Evolutionary conservation across 2,113 vertebrate species (phyloP).

Genomic region (Alexandromys fortis): DNA sequence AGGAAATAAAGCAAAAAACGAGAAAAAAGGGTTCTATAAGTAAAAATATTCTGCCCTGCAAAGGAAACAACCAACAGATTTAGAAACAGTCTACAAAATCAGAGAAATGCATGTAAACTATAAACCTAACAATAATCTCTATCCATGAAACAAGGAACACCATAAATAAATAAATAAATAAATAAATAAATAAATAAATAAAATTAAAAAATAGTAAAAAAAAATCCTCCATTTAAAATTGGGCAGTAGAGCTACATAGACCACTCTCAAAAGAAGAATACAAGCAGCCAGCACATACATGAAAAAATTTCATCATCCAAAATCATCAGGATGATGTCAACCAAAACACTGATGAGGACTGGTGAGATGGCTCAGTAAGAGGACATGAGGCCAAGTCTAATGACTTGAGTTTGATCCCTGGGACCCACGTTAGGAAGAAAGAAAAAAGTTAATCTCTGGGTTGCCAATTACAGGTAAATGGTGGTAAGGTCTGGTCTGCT

Average conservation of each 20-base stretch:
- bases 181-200: background rate
- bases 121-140: background rate
- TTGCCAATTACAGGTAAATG: background rate
- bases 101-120: background rate
- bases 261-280: background rate
- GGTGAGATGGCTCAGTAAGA: background rate
- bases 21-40: background rate
- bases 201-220: background rate
- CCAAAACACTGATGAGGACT: background rate
- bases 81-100: background rate
- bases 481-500: background rate
- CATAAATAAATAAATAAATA: background rate
- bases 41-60: background rate
- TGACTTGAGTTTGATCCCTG: background rate
- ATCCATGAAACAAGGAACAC: background rate
- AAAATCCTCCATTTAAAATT: background rate
- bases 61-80: background rate
- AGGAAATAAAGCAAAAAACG: background rate
- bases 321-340: background rate
- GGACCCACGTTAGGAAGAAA: background rate
- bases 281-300: background rate
- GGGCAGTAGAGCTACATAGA: background rate
- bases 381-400: background rate
- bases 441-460: background rate
- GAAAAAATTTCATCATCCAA: background rate